Evolutionary conservation across 2,888 invertebrate genomes (phyloP).

Genomic region (Colletes collaris): DNA sequence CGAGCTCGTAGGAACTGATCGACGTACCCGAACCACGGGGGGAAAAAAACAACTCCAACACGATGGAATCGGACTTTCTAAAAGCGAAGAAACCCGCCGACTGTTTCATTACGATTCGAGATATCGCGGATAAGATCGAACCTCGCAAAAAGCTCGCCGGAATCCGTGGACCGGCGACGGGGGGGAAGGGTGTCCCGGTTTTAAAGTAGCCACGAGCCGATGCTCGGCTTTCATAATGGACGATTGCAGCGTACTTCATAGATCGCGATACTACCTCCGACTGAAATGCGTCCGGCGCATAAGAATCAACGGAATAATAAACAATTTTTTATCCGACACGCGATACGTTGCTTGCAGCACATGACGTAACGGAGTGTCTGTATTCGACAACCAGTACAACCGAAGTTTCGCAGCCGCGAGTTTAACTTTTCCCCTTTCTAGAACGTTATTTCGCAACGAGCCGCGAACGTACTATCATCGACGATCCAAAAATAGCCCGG

Average conservation of each 20-base stretch:
- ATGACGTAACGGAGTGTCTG: conserved; percentile 55
- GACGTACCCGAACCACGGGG: not conserved
- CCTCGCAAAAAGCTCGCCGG: conserved; percentile 26
- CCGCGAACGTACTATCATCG: conserved; percentile 3
- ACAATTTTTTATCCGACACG: conserved; percentile 62
- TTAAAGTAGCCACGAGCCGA: conserved; percentile 31
- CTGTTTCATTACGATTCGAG: conserved; percentile 35
- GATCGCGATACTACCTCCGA: conserved; percentile 47
- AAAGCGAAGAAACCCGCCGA: conserved; percentile 35
- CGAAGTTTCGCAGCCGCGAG: conserved; percentile 27
- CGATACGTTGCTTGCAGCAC: conserved; percentile 57
- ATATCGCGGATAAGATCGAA: conserved; percentile 42
- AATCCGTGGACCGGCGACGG: conserved; percentile 26
- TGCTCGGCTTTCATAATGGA: conserved; percentile 46
- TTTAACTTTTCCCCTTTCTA: conserved; percentile 49
- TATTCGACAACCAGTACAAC: conserved; percentile 35
- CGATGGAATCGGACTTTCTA: conserved; percentile 44
- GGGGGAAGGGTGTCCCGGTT: conserved; percentile 21
- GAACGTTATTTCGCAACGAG: conserved; percentile 25
- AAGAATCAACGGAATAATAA: conserved; percentile 63
- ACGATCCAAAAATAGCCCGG: not conserved
- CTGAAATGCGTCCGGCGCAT: conserved; percentile 32
- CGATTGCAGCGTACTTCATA: conserved; percentile 26
- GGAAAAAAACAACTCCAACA: not conserved
- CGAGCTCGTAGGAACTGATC: not conserved